phyloP scores from a whole-genome alignment of 2,113 vertebrate genomes.

The Cricetomys ansorgei region DNA sequence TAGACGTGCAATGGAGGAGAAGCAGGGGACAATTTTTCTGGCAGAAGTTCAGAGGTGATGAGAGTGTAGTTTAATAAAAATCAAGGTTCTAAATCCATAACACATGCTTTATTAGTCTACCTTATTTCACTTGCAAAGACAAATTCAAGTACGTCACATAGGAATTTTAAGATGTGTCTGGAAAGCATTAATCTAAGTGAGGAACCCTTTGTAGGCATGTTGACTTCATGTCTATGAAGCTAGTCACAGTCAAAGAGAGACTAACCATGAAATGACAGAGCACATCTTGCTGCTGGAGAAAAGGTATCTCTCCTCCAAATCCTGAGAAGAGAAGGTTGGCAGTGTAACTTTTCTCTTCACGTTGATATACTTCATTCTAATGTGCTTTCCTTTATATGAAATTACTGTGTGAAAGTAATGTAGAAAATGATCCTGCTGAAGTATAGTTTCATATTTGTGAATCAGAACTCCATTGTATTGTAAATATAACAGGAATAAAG shows the following conservation, averaged over 20 bases:
- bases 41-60: background rate
- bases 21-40: background rate
- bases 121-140: background rate
- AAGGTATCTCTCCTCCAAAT: background rate
- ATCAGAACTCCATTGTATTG: background rate
- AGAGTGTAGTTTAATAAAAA: background rate
- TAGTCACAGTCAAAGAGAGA: background rate
- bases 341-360: background rate
- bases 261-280: too few species aligned
- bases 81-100: background rate
- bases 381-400: constrained; percentile 24
- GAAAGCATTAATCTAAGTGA: background rate
- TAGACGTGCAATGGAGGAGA: background rate
- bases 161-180: background rate
- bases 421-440: constrained; percentile 6
- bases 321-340: background rate
- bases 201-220: too few species aligned
- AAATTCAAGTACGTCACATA: background rate
- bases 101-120: background rate
- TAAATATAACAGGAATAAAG: background rate
- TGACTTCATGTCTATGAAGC: background rate
- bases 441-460: background rate
- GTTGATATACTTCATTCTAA: background rate
- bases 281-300: background rate
- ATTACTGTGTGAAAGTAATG: background rate